phyloP scores from a whole-genome alignment of 2,113 vertebrate genomes.

The Acinonyx jubatus region DNA sequence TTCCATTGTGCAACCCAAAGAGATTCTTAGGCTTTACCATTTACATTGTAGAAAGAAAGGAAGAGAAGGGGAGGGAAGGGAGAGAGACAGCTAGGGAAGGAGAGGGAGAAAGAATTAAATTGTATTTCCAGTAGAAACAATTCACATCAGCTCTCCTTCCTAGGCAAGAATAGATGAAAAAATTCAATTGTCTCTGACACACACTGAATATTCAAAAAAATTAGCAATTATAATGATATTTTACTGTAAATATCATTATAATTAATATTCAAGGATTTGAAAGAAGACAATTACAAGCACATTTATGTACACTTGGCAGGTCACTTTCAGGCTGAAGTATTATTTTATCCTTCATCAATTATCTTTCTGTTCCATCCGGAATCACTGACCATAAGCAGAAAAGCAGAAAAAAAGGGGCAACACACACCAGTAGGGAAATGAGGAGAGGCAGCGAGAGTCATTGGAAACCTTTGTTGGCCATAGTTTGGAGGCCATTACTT shows the following conservation, averaged over 20 bases:
- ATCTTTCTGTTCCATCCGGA: neutral
- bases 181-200: neutral
- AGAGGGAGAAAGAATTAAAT: neutral
- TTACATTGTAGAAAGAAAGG: neutral
- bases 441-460: neutral
- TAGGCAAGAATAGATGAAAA: neutral
- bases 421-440: neutral
- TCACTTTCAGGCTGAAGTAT: neutral
- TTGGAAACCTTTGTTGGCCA: slow-evolving; percentile 27
- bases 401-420: neutral
- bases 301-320: neutral
- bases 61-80: neutral
- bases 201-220: neutral
- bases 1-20: neutral
- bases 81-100: neutral
- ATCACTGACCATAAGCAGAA: slow-evolving; percentile 16
- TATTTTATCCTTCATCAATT: neutral
- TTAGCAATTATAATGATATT: neutral
- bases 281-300: slow-evolving; percentile 25
- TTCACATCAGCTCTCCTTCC: neutral
- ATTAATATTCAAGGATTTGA: slow-evolving; percentile 22
- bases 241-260: slow-evolving; percentile 6
- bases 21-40: slow-evolving; percentile 5
- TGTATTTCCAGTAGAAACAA: neutral
- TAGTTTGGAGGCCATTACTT: slow-evolving; percentile 28